Base-by-base conservation (phyloP, 2,113 vertebrate genomes). In the Trinectes maculatus region DNA sequence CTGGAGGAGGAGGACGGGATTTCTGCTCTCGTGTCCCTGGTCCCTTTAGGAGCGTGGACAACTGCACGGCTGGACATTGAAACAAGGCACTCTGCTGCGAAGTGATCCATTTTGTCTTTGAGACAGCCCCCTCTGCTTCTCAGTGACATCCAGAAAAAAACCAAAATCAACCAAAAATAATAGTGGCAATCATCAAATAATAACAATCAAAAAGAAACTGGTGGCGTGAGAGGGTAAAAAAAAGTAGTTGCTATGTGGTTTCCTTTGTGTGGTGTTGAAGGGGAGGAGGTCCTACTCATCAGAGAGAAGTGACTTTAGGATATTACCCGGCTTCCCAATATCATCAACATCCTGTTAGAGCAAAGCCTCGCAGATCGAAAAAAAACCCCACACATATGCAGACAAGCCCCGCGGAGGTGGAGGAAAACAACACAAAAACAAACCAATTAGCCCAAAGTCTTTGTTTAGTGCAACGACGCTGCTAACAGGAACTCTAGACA, bases 81-180 rank as follows among this genome's bases (percentile, higher is more conserved):
- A 88, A 99, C 96, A 92, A 99, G 96, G 95, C 96, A 99, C 94
- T 98, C 96, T 75, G 96, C 96, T 87, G 96, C 97, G 88, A 98
- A 97, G 89, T 96, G 96, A 93, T 98, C 96, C 94, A 99, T 98
- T 87, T 92, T 88, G 87, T 89, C 80, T 85, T 76, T 85, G 37
- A 89, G 82, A 84, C 77, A 80, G 65, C 83, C 79, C 55, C 89
- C 84, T 62, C 65, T 84, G 85, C 72, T 90, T 60, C 80, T 84
- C 58, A 86, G 79, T 79, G 87, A 85, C 91, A 92, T 92, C 89
- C 86, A 88, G 65, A 74, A 78, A 15, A 26, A 26, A 6, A 26
- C 0, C 24, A 49, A 43, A n/a, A n/a, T n/a, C n/a, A n/a, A n/a
- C n/a, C 4, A 25, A 36, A 74, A 67, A 56, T 6, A 18, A 62